A percentile compares a stretch with the other conserved stretches of the same genome.
These are phyloP conservation scores for Enteromius thamalakanensis DNA, from an alignment of 2,797 vertebrate species.

Conservation along the genomic window DNA sequence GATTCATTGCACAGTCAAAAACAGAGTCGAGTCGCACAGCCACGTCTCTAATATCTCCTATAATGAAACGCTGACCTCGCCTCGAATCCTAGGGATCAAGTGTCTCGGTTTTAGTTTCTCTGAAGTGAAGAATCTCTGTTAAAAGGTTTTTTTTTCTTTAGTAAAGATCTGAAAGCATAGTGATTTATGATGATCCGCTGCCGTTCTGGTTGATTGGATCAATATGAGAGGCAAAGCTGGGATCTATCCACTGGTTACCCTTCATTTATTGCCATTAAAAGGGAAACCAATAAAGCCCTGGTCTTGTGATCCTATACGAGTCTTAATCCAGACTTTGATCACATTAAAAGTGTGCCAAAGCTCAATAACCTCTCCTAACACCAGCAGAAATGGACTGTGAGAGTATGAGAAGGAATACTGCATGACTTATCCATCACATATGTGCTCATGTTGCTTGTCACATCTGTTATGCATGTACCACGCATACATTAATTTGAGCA, in stretches of 20 bases:
- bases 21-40: background rate
- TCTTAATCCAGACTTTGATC: slow-evolving; percentile 14
- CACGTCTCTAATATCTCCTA: background rate
- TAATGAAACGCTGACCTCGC: slow-evolving; percentile 33
- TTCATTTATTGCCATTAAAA: slow-evolving; percentile 30
- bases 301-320: background rate
- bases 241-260: slow-evolving; percentile 7
- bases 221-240: slow-evolving; percentile 12
- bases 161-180: background rate
- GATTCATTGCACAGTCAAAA: slow-evolving; percentile 19
- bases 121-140: background rate
- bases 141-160: background rate
- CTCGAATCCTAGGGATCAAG: slow-evolving; percentile 14
- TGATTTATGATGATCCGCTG: background rate
- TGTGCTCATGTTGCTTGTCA: slow-evolving; percentile 20
- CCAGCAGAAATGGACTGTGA: background rate
- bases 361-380: slow-evolving; percentile 16
- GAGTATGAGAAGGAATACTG: background rate
- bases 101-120: background rate
- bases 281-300: background rate
- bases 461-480: slow-evolving; percentile 13
- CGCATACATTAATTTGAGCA: slow-evolving; percentile 22
- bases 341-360: background rate
- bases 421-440: slow-evolving; percentile 1
- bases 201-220: slow-evolving; percentile 1